Base-by-base conservation (phyloP, 2,888 invertebrate species). In the Eristalis arbustorum region DNA sequence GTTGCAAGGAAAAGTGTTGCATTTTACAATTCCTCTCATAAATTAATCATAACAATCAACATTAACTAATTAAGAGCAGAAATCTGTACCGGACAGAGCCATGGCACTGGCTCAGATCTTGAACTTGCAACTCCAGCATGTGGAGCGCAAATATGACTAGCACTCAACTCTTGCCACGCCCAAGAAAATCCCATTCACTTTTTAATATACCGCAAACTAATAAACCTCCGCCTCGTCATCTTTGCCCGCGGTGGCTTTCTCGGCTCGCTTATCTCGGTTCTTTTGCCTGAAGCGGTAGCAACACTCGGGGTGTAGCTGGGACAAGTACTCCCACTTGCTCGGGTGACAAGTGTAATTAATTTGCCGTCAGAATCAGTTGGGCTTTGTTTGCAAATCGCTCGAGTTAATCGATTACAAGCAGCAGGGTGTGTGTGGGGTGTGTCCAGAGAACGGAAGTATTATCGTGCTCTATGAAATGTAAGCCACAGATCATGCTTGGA, bases 321-420 rank as follows among this genome's bases (percentile, higher is more conserved):
- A 72, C 57, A 34, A 57, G 34, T 23, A 23, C 72, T 73, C 82
- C 77, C 72, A 77, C 72, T 34, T 14, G 10, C 14, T 31, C n/a
- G 28, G 34, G 40, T 2, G 14, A 23, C 40, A 68, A 72, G 22
- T 81, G 13, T 74, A 71, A 81, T 81, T 76, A 81, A 81, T 81
- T 81, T 71, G 34, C 76, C 69, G 67, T 67, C 68, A 83, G 83
- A 73, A 73, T 83, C 68, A 73, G 49, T 49, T 18, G n/a, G 18
- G 18, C 18, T 49, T 49, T 49, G 49, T 49, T 49, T 49, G 49
- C 18, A 49, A 49, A 49, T 49, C 18, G 18, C 49, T 49, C 49
- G 49, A 18, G 49, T 18, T 49, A 49, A 49, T 49, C 18, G 49
- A 49, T 49, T 49, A 49, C 18, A 18, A 2, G 18, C 18, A 2